Conservation (phyloP, 37 sponge, comb jelly and placozoan genomes). For the Dysidea cf. avara region DNA sequence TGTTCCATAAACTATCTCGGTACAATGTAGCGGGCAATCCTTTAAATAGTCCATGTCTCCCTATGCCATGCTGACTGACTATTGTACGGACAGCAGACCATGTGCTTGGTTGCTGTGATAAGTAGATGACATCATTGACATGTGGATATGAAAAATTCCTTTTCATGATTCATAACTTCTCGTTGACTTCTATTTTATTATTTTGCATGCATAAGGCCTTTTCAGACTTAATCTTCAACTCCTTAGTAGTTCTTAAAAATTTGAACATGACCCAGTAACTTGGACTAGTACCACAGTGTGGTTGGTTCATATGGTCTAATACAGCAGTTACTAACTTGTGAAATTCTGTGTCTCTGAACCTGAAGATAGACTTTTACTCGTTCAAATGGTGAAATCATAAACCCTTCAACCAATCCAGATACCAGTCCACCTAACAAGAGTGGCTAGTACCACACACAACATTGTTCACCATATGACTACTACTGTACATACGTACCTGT, state of each 20-base stretch:
- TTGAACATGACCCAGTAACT: no score
- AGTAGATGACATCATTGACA: no score
- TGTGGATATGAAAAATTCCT: no score
- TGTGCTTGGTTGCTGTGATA: slow-evolving; percentile 30
- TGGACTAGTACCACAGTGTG: no score
- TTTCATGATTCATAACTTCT: no score
- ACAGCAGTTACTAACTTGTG: slow-evolving; percentile 27
- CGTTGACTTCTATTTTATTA: no score
- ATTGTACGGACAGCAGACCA: slow-evolving; percentile 29
- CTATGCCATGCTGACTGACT: slow-evolving; percentile 18
- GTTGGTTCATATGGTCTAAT: no score
- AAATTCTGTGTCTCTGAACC: slow-evolving; percentile 11
- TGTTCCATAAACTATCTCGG: slow-evolving; percentile 42
- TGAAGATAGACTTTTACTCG: slow-evolving; percentile 43
- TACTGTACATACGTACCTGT: background rate
- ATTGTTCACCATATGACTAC: background rate
- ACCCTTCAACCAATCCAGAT: slow-evolving; percentile 28
- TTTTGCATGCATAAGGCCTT: no score
- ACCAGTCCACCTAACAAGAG: slow-evolving; percentile 34
- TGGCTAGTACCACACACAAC: slow-evolving; percentile 2
- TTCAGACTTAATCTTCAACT: no score
- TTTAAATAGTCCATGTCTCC: slow-evolving; percentile 17
- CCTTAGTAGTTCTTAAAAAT: no score
- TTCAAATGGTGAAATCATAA: slow-evolving; percentile 44
- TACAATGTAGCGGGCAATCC: slow-evolving; percentile 34